Percentiles rank a stretch among this genome's conserved stretches.
These are phyloP conservation scores for Bufotes viridis DNA, from an alignment of 2,797 vertebrate species.

Conservation along the genomic window DNA sequence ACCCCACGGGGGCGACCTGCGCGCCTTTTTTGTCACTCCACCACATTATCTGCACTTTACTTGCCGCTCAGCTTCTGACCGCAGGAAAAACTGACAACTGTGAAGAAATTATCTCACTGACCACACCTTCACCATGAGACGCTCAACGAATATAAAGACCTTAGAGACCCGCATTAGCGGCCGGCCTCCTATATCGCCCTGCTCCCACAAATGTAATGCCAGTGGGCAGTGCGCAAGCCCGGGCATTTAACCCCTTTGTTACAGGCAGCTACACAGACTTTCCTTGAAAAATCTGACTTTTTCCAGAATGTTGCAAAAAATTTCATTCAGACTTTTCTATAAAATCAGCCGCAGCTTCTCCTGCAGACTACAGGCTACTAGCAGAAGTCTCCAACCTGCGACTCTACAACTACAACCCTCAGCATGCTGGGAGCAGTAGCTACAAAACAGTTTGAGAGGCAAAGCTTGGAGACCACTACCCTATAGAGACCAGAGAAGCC, in stretches of 20 bases:
- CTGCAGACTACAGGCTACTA: too few species aligned
- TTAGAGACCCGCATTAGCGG: not conserved
- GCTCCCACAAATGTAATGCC: too few species aligned
- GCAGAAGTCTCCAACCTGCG: too few species aligned
- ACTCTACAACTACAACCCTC: not conserved
- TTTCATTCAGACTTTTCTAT: too few species aligned
- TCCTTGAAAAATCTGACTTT: not conserved
- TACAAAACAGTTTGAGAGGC: not conserved
- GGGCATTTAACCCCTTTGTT: not conserved
- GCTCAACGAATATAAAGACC: not conserved
- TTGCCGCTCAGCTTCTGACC: not conserved
- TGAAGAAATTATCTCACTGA: conserved; percentile 33
- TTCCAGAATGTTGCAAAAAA: not conserved
- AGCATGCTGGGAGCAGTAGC: not conserved
- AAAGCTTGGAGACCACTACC: not conserved
- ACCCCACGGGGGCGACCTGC: not conserved
- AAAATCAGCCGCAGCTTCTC: too few species aligned
- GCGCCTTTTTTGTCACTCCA: too few species aligned
- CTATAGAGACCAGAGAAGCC: too few species aligned
- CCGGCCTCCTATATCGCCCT: not conserved
- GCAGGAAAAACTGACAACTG: not conserved
- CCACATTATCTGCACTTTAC: not conserved
- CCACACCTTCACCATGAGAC: conserved; percentile 17
- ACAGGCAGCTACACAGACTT: not conserved
- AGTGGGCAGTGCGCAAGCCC: not conserved